These are phyloP conservation scores for Cydia strobilella DNA, from an alignment of 1,140 invertebrate species.

Conservation along the genomic window DNA sequence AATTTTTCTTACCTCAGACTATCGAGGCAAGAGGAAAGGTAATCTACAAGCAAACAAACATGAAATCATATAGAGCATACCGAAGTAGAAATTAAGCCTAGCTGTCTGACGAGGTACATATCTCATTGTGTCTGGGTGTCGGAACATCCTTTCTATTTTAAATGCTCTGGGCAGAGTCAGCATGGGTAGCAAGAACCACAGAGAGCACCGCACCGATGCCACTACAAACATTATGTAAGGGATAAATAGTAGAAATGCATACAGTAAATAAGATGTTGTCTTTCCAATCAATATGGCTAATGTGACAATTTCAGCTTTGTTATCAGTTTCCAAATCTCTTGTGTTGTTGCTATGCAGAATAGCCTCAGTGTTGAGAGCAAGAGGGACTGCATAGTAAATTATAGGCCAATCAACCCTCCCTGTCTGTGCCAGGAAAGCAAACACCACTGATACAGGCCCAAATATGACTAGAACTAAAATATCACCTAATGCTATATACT, in stretches of 20 bases:
- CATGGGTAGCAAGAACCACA: constrained; percentile 94
- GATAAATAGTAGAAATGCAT: constrained; percentile 93
- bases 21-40: constrained; percentile 74
- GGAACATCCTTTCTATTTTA: constrained; percentile 93
- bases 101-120: constrained; percentile 93
- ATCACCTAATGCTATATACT: constrained; percentile 96
- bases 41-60: constrained; percentile 83
- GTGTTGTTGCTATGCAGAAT: constrained; percentile 98
- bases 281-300: constrained; percentile 95
- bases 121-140: constrained; percentile 87
- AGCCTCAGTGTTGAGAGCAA: constrained; percentile 96
- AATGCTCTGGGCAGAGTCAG: constrained; percentile 93
- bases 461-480: constrained; percentile 95
- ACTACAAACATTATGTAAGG: constrained; percentile 95
- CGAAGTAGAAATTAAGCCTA: constrained; percentile 94
- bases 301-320: constrained; percentile 93
- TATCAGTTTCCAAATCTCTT: constrained; percentile 92
- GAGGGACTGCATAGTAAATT: constrained; percentile 95
- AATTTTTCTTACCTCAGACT: constrained; percentile 34
- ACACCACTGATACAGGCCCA: constrained; percentile 96
- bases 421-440: constrained; percentile 95
- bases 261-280: constrained; percentile 94
- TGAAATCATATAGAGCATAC: constrained; percentile 92
- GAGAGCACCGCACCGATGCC: constrained; percentile 89
- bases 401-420: constrained; percentile 92